Base-by-base conservation (phyloP, 2,888 invertebrate genomes). In the Diadromus collaris region DNA sequence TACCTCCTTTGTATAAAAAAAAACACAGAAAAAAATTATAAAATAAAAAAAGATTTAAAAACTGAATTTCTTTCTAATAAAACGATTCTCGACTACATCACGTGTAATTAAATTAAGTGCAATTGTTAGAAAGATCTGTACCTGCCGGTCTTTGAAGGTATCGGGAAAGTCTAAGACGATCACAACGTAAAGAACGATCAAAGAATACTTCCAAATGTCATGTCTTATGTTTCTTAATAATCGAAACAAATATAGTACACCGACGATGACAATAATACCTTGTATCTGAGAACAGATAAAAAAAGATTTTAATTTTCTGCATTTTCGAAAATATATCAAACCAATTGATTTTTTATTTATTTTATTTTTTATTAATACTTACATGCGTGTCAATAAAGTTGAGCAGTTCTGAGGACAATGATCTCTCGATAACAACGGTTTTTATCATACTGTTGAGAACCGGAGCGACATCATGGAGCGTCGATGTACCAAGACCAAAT, bases 61-160 rank as follows among this genome's bases (percentile, higher is more conserved):
- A n/a, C n/a, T n/a, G n/a, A n/a, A n/a, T n/a, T n/a, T n/a, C n/a
- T n/a, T n/a, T n/a, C n/a, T n/a, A n/a, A n/a, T n/a, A 41, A 27
- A 38, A 38, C 0, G 38, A 13, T 38, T 38, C 13, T 38, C 1
- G 10, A 21, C 7, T 63, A 46, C 38, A 38, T 63, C 16, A 10
- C 63, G 71, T 61, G 7, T 10, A 38, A 10, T 60, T 34, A 60
- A 38, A n/a, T n/a, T n/a, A n/a, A n/a, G n/a, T n/a, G n/a, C n/a
- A n/a, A n/a, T n/a, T n/a, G n/a, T n/a, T n/a, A 34, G 34, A 56
- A 48, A n/a, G 27, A 58, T 41, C 9, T 60, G 41, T 81, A 89
- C 89, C 84, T 85, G 81, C 65, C 87, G 44, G 38, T 88, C 84
- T 29, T 86, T 83, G 86, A 86, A 89, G 1, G 85, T 86, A 68